Percentiles rank a stretch among this genome's conserved stretches.
These are phyloP conservation scores for Caretta caretta DNA, from an alignment of 2,113 vertebrate genomes.

Conservation along the genomic window DNA sequence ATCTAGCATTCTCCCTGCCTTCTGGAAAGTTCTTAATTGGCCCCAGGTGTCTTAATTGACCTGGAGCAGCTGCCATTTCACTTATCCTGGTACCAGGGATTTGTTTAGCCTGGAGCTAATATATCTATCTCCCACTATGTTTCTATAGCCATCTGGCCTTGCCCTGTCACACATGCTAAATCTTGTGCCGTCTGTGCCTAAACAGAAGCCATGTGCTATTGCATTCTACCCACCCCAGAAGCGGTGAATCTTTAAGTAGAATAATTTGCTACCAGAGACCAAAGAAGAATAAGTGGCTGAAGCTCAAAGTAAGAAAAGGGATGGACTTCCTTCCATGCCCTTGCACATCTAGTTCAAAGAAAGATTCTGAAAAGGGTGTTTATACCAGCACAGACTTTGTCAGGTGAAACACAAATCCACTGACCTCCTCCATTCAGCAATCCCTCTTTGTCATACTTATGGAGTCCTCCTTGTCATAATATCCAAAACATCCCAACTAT, in stretches of 20 bases:
- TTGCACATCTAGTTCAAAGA: background rate
- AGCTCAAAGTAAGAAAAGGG: background rate
- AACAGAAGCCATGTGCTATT: background rate
- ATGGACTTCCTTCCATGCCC: background rate
- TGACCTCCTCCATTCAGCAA: background rate
- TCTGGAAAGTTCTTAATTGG: too few species aligned
- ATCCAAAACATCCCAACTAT: too few species aligned
- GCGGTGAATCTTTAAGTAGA: background rate
- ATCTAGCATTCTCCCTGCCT: too few species aligned
- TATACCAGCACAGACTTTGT: background rate
- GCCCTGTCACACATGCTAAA: background rate
- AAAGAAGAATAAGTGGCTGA: too few species aligned
- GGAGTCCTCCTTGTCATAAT: background rate
- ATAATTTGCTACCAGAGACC: background rate
- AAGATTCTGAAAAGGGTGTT: background rate
- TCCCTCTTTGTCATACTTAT: background rate
- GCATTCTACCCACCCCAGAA: background rate
- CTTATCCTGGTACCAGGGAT: too few species aligned
- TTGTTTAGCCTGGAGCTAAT: too few species aligned
- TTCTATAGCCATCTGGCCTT: too few species aligned
- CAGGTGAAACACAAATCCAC: background rate
- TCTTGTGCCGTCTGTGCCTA: background rate
- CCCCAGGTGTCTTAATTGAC: too few species aligned
- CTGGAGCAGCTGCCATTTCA: too few species aligned
- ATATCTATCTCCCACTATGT: too few species aligned